Evolutionary conservation across 2,888 invertebrate genomes (phyloP).

Genomic region (Drosophila paracracens): DNA sequence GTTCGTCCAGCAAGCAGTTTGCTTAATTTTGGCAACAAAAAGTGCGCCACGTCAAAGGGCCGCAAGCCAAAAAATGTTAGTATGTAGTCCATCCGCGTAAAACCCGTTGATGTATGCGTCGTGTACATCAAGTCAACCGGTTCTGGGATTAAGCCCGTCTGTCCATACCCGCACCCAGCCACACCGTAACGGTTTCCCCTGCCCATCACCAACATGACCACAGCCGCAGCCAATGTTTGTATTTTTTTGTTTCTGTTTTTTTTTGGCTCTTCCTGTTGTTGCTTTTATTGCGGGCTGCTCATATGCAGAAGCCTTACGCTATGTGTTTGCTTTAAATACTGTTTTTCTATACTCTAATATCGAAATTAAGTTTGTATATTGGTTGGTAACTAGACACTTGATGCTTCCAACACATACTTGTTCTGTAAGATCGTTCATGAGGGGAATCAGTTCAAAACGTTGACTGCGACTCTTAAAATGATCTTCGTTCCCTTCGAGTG

Average conservation of each 20-base stretch:
- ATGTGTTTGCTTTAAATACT: slow-evolving; percentile 52
- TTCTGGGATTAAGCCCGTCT: slow-evolving; percentile 22
- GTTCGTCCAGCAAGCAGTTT: slow-evolving; percentile 47
- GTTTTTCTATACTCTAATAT: slow-evolving; percentile 7
- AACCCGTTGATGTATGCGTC: slow-evolving; percentile 36
- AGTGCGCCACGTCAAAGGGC: slow-evolving; percentile 46
- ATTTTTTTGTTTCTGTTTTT: slow-evolving; percentile 6
- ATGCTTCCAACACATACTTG: not conserved
- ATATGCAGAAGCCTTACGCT: slow-evolving; percentile 39
- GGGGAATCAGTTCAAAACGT: not conserved
- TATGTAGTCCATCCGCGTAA: slow-evolving; percentile 7
- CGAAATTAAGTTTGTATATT: not conserved
- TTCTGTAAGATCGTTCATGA: not conserved
- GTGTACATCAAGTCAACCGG: slow-evolving; percentile 54
- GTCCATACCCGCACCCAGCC: slow-evolving; percentile 22
- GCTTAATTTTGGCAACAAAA: slow-evolving; percentile 72
- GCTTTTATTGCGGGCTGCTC: slow-evolving; percentile 31
- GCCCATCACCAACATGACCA: slow-evolving; percentile 32
- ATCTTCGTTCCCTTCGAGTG: not conserved
- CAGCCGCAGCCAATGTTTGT: slow-evolving; percentile 24
- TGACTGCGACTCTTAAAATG: not conserved
- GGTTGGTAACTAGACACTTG: not conserved
- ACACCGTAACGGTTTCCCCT: slow-evolving; percentile 27
- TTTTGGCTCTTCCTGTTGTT: slow-evolving; percentile 27
- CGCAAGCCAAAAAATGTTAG: slow-evolving; percentile 45